These are phyloP conservation scores for Oenanthe melanoleuca DNA, from an alignment of 2,113 vertebrate species.

Conservation along the genomic window DNA sequence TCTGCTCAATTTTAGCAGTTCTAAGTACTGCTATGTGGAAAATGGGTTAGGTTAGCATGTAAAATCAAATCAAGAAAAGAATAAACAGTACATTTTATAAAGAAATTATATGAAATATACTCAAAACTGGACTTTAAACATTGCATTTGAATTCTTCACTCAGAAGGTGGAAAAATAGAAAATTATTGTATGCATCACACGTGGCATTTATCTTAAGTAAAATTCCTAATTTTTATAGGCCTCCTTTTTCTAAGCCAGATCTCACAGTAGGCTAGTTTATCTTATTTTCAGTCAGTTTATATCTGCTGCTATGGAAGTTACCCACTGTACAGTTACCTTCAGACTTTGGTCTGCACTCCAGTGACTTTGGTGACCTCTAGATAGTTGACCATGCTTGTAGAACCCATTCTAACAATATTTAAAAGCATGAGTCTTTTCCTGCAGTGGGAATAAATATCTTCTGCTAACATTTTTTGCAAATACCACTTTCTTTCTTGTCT, in stretches of 20 bases:
- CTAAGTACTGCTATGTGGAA: background rate
- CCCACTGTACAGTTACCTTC: background rate
- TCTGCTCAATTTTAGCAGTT: background rate
- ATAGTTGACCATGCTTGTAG: background rate
- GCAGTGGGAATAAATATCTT: background rate
- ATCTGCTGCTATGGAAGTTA: background rate
- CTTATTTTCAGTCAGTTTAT: background rate
- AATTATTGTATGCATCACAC: background rate
- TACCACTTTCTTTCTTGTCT: background rate
- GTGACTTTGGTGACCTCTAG: background rate
- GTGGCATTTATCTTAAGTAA: background rate
- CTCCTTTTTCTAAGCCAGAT: background rate
- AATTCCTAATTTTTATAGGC: background rate
- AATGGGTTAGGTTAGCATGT: background rate
- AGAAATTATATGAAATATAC: background rate
- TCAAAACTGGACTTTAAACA: background rate
- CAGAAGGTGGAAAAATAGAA: background rate
- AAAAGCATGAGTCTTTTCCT: background rate
- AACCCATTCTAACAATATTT: background rate
- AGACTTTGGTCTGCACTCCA: background rate
- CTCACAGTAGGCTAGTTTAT: background rate
- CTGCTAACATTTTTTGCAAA: background rate
- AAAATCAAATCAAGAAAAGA: background rate
- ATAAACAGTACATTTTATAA: background rate
- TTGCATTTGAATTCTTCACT: background rate